Evolutionary conservation across 35 echinoderm and acorn worm genomes (phyloP).

Genomic region (Eucidaris tribuloides): DNA sequence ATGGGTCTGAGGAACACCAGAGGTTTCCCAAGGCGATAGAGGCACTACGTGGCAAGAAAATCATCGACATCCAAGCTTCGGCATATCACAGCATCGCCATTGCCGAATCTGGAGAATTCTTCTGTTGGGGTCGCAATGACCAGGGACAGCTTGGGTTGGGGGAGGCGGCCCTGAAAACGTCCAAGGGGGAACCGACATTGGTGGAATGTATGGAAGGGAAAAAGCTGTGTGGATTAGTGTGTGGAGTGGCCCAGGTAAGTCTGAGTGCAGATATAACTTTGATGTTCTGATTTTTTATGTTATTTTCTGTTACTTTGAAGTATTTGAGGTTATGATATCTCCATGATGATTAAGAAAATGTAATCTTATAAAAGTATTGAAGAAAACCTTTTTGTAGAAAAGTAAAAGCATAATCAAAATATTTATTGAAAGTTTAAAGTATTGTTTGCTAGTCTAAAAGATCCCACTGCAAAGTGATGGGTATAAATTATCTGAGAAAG

Average conservation of each 20-base stretch:
- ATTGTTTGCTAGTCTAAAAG: no score
- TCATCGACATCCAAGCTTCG: slow-evolving; percentile 58
- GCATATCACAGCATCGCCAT: slow-evolving; percentile 55
- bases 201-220: slow-evolving; percentile 77
- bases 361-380: no score
- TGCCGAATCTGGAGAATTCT: slow-evolving; percentile 74
- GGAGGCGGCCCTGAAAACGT: slow-evolving; percentile 31
- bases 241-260: slow-evolving; percentile 83
- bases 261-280: no score
- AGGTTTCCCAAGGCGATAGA: slow-evolving; percentile 82
- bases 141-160: slow-evolving; percentile 72
- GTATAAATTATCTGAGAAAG: no score
- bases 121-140: slow-evolving; percentile 88
- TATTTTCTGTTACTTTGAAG: no score
- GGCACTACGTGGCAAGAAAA: slow-evolving; percentile 67
- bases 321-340: no score
- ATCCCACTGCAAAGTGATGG: no score
- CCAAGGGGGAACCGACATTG: slow-evolving; percentile 59
- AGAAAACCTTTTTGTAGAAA: no score
- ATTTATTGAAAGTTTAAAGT: no score
- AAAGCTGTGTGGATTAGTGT: slow-evolving; percentile 77
- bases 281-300: no score
- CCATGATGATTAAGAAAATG: no score
- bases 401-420: no score
- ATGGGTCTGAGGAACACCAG: slow-evolving; percentile 83